Conservation (phyloP, 2,888 invertebrate species). For the Trachelus stipa region DNA sequence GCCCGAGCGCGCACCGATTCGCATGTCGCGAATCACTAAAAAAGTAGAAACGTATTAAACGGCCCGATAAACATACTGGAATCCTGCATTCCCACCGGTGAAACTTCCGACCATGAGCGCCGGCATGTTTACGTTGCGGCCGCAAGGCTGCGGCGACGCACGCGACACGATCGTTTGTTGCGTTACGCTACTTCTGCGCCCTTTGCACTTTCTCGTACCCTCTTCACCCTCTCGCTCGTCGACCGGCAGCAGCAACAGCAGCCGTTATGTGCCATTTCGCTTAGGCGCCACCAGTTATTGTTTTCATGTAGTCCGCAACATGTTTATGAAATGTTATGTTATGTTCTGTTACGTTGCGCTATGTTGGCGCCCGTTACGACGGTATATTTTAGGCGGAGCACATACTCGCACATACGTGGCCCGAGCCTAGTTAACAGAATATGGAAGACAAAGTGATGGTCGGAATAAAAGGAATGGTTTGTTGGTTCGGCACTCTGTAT, state of each 20-base stretch:
- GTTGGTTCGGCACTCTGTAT: no score
- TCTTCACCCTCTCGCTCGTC: neutral
- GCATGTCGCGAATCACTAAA: neutral
- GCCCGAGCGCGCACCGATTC: neutral
- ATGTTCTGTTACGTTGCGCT: neutral
- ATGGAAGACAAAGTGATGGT: no score
- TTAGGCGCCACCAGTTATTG: constrained; percentile 27
- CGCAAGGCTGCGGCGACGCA: constrained; percentile 35
- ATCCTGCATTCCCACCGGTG: neutral
- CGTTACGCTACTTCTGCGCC: constrained; percentile 20
- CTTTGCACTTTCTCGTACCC: constrained; percentile 1
- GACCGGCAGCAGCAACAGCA: neutral
- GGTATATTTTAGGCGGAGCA: neutral
- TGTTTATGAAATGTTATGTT: constrained; percentile 25
- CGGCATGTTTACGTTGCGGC: constrained; percentile 34
- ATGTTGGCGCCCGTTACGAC: neutral
- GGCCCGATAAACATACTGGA: neutral
- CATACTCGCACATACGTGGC: neutral
- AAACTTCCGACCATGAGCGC: constrained; percentile 20
- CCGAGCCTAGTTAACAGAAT: no score
- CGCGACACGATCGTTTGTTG: constrained; percentile 28
- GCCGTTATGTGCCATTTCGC: no score
- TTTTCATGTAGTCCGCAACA: constrained; percentile 31
- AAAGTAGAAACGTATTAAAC: neutral
- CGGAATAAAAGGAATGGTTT: no score